A percentile compares a stretch with the other conserved stretches of the same genome.
These are phyloP conservation scores for Rynchops niger DNA, from an alignment of 2,113 vertebrate species.

Conservation along the genomic window DNA sequence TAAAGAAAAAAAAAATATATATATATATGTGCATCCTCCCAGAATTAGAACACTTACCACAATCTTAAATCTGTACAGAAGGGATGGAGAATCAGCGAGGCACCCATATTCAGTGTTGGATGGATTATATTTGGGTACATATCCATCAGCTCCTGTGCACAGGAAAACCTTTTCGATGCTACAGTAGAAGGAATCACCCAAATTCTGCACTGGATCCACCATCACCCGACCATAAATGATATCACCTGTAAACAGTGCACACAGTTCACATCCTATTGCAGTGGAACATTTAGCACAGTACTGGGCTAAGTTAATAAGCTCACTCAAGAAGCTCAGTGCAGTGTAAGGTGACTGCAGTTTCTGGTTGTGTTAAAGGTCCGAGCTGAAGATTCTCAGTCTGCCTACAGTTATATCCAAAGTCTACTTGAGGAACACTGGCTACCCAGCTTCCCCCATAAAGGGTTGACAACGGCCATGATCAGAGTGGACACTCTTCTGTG, in stretches of 20 bases:
- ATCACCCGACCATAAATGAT: constrained; percentile 90
- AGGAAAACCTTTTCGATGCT: constrained; percentile 95
- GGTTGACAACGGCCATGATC: background rate
- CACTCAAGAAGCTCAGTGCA: background rate
- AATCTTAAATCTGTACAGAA: constrained; percentile 92
- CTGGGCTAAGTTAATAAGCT: background rate
- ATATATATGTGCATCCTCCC: background rate
- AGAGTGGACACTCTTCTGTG: background rate
- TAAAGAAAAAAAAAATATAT: background rate
- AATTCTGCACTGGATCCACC: constrained; percentile 96
- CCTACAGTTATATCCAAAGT: background rate
- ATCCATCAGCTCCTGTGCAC: constrained; percentile 92
- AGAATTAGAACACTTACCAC: constrained; percentile 79
- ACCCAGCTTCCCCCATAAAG: background rate
- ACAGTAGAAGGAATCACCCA: constrained; percentile 93
- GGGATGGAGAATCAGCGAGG: constrained; percentile 88
- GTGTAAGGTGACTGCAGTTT: background rate
- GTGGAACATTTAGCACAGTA: background rate
- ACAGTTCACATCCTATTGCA: background rate
- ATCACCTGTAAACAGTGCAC: constrained; percentile 78
- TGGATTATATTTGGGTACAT: constrained; percentile 93
- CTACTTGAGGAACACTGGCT: background rate
- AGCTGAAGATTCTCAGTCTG: background rate
- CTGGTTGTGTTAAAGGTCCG: background rate
- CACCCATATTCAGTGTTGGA: constrained; percentile 89